Evolutionary conservation across 2,888 invertebrate genomes (phyloP).

Genomic region (Chrysodeixis includens): DNA sequence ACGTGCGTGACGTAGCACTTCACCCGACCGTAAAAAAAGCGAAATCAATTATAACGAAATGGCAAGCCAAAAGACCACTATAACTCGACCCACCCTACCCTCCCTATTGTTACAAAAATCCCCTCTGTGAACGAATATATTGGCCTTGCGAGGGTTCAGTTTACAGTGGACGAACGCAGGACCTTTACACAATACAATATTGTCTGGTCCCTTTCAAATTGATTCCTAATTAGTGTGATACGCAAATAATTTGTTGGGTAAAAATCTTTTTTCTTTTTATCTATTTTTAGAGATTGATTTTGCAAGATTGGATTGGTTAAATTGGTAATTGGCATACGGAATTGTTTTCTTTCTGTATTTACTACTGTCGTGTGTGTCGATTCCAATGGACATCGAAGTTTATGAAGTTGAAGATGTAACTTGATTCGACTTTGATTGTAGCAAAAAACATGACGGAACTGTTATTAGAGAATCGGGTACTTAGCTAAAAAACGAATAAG

Average conservation of each 20-base stretch:
- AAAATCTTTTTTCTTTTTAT: slow-evolving; percentile 44
- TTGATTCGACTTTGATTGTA: too few species aligned
- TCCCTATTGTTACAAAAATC: slow-evolving; percentile 49
- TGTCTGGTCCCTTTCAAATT: slow-evolving; percentile 78
- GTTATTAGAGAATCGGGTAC: too few species aligned
- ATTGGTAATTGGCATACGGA: slow-evolving; percentile 6
- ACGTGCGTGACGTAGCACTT: slow-evolving; percentile 75
- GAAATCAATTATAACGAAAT: slow-evolving; percentile 87
- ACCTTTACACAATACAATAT: slow-evolving; percentile 78
- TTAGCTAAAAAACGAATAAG: too few species aligned
- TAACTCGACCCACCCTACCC: slow-evolving; percentile 63
- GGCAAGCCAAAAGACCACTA: slow-evolving; percentile 73
- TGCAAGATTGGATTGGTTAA: slow-evolving; percentile 25
- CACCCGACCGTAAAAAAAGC: slow-evolving; percentile 84
- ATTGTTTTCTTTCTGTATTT: not conserved
- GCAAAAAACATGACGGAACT: too few species aligned
- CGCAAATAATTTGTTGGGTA: slow-evolving; percentile 65
- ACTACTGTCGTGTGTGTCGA: too few species aligned
- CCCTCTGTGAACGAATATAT: slow-evolving; percentile 51
- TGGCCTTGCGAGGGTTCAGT: slow-evolving; percentile 60
- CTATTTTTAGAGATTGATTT: slow-evolving; percentile 29
- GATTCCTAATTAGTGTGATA: slow-evolving; percentile 80
- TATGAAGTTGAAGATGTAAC: too few species aligned
- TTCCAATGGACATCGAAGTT: too few species aligned
- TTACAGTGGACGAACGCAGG: slow-evolving; percentile 63